Percentiles rank a stretch among this genome's conserved stretches.
Evolutionary conservation across 2,113 vertebrate species (phyloP).

Genomic region (Rhinopomastus cyanomelas): DNA sequence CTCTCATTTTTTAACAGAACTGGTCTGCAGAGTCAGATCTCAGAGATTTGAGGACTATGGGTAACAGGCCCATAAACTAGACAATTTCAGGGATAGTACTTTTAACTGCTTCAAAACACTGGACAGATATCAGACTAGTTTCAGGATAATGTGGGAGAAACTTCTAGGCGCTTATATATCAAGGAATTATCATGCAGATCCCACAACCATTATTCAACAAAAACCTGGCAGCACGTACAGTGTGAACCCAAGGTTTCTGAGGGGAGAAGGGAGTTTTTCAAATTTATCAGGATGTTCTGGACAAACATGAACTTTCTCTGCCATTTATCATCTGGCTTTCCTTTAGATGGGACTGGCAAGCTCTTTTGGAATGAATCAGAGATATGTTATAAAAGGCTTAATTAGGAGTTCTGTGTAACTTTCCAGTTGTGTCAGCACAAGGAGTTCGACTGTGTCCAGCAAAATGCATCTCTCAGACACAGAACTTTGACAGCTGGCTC

Average conservation of each 20-base stretch:
- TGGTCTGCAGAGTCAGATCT: neutral
- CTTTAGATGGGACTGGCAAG: neutral
- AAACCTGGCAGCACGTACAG: neutral
- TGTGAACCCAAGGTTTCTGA: neutral
- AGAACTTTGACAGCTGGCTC: neutral
- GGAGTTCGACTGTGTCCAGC: neutral
- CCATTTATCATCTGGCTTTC: neutral
- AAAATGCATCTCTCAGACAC: neutral
- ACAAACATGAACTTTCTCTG: neutral
- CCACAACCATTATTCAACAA: neutral
- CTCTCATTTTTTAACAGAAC: neutral
- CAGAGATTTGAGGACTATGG: neutral
- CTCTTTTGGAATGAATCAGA: neutral
- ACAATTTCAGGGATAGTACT: neutral
- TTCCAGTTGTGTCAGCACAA: constrained; percentile 29
- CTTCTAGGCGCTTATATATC: neutral
- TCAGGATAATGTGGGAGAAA: neutral
- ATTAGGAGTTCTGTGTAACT: neutral
- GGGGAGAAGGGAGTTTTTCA: neutral
- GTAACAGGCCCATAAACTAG: neutral
- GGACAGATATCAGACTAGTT: neutral
- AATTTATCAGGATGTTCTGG: constrained; percentile 10
- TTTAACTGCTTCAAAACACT: constrained; percentile 1
- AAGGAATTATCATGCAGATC: neutral
- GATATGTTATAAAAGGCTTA: neutral